Evolutionary conservation across 1,140 invertebrate species (phyloP).

Genomic region (Scylla paramamosain): DNA sequence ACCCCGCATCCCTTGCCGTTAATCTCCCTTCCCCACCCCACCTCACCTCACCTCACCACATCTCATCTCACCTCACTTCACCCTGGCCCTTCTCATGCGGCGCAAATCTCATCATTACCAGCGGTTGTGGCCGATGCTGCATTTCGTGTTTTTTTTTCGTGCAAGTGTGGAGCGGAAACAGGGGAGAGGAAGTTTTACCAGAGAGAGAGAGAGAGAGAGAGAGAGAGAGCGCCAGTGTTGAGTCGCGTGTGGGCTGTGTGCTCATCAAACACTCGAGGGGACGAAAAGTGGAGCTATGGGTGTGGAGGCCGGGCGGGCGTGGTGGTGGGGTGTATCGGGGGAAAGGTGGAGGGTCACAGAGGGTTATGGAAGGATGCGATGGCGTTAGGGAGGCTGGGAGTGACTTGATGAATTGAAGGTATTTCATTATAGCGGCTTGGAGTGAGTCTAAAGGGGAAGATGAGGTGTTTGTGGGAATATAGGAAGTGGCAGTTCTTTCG

Average conservation of each 20-base stretch:
- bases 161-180: not conserved
- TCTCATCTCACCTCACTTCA: no score
- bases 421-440: not conserved
- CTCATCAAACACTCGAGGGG: not conserved
- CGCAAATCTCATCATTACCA: no score
- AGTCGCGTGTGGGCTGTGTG: not conserved
- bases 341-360: not conserved
- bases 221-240: not conserved
- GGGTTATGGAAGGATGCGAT: not conserved
- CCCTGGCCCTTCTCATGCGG: no score
- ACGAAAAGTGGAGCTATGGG: conserved; percentile 1
- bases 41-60: no score
- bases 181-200: not conserved
- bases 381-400: not conserved
- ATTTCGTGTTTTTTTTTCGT: no score
- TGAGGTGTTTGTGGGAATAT: no score
- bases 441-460: no score
- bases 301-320: not conserved
- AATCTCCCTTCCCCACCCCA: no score
- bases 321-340: not conserved
- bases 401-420: not conserved
- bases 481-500: no score
- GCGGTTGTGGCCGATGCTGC: no score
- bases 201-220: conserved; percentile 19
- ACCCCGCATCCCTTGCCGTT: no score